phyloP scores from a whole-genome alignment of 2,113 vertebrate genomes.

The Terrapene triunguis region DNA sequence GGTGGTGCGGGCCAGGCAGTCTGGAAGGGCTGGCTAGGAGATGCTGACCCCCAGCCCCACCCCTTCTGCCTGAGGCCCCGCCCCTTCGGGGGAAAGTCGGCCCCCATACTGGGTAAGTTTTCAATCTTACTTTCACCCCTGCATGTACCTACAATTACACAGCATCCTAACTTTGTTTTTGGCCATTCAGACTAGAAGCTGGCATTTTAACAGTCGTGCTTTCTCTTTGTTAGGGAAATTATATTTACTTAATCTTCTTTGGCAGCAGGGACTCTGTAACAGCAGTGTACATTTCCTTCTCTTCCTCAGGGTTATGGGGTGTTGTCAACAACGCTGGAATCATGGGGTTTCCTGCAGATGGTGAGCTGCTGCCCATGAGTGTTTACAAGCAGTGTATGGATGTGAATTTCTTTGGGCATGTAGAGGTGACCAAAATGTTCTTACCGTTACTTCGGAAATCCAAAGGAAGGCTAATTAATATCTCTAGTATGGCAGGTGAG shows the following conservation, averaged over 20 bases:
- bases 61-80: too few species aligned
- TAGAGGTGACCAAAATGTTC: constrained; percentile 86
- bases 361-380: constrained; percentile 83
- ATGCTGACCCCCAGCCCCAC: too few species aligned
- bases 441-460: constrained; percentile 85
- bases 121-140: too few species aligned
- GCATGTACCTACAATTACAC: neutral
- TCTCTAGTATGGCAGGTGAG: constrained; percentile 90
- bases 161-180: neutral
- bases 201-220: neutral
- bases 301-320: constrained; percentile 88
- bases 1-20: too few species aligned
- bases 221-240: neutral
- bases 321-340: constrained; percentile 90
- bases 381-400: constrained; percentile 82
- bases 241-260: neutral
- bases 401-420: constrained; percentile 89
- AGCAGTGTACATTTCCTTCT: neutral
- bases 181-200: neutral
- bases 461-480: constrained; percentile 85
- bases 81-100: too few species aligned
- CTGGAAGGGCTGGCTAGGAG: too few species aligned
- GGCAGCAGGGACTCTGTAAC: too few species aligned
- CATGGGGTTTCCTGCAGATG: constrained; percentile 75
- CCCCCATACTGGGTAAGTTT: too few species aligned